Evolutionary conservation across 2,797 vertebrate genomes (phyloP).

Genomic region (Catharus ustulatus): DNA sequence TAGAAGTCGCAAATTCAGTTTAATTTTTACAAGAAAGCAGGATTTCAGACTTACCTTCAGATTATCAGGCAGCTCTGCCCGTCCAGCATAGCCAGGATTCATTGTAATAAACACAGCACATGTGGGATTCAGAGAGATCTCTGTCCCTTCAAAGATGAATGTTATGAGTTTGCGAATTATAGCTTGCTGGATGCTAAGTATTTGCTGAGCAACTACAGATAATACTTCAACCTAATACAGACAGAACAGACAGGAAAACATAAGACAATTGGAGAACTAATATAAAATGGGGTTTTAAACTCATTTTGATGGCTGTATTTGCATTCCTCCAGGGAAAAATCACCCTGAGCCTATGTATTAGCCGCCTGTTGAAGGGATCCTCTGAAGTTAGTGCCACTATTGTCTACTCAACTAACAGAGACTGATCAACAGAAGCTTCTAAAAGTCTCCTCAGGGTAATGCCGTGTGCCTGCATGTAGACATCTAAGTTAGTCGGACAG

Average conservation of each 20-base stretch:
- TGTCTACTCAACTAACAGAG: neutral
- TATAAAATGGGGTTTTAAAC: neutral
- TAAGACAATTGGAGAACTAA: neutral
- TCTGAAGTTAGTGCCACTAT: neutral
- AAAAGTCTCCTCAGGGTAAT: neutral
- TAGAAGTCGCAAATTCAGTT: neutral
- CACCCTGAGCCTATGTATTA: neutral
- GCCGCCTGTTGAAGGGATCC: neutral
- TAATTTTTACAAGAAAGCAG: neutral
- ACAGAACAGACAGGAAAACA: neutral
- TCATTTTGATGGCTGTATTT: neutral
- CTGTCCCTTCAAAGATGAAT: slow-evolving; percentile 92
- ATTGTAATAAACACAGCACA: slow-evolving; percentile 96
- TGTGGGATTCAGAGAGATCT: slow-evolving; percentile 90
- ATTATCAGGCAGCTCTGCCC: slow-evolving; percentile 93
- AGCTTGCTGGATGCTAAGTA: slow-evolving; percentile 93
- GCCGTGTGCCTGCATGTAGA: neutral
- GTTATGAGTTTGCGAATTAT: slow-evolving; percentile 84
- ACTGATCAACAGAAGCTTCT: neutral
- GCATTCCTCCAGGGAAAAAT: neutral
- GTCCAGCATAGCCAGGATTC: slow-evolving; percentile 95
- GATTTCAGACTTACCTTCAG: slow-evolving; percentile 83
- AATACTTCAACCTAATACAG: slow-evolving; percentile 89
- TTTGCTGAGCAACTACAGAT: slow-evolving; percentile 94
- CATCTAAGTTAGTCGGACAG: neutral